Evolutionary conservation across 1,140 invertebrate genomes (phyloP).

Genomic region (Bradynema listronoti): DNA sequence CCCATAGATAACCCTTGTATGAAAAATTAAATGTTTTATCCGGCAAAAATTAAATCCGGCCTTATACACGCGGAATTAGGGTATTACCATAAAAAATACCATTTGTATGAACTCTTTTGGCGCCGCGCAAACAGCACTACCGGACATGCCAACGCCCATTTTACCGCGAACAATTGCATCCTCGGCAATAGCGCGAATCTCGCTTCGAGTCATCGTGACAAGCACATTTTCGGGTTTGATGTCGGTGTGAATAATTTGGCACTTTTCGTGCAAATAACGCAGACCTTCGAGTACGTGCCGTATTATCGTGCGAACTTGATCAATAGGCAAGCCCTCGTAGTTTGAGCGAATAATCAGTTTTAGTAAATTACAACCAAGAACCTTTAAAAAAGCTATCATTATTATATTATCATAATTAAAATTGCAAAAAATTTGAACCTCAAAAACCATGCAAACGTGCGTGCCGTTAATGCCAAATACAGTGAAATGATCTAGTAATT

Average conservation of each 20-base stretch:
- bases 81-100: conserved; percentile 11
- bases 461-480: conserved; percentile 76
- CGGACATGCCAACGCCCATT: conserved; percentile 22
- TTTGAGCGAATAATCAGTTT: conserved; percentile 96
- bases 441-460: conserved; percentile 62
- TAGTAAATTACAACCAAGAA: conserved; percentile 89
- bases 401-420: neutral
- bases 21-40: too few relatives aligned
- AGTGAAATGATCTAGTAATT: conserved; percentile 39
- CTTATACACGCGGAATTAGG: neutral
- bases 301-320: conserved; percentile 89
- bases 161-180: conserved; percentile 36
- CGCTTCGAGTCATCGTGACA: conserved; percentile 48
- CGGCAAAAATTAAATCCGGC: too few relatives aligned
- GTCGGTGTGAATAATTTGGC: conserved; percentile 96
- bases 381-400: too few relatives aligned
- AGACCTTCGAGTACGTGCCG: conserved; percentile 69
- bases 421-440: conserved; percentile 21
- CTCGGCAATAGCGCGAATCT: conserved; percentile 22
- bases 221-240: conserved; percentile 95
- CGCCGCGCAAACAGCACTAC: conserved; percentile 21
- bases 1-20: too few relatives aligned
- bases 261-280: conserved; percentile 92
- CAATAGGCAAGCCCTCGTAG: conserved; percentile 88
- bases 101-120: conserved; percentile 16